These are phyloP conservation scores for Eolophus roseicapilla DNA, from an alignment of 2,113 vertebrate species.

Conservation along the genomic window DNA sequence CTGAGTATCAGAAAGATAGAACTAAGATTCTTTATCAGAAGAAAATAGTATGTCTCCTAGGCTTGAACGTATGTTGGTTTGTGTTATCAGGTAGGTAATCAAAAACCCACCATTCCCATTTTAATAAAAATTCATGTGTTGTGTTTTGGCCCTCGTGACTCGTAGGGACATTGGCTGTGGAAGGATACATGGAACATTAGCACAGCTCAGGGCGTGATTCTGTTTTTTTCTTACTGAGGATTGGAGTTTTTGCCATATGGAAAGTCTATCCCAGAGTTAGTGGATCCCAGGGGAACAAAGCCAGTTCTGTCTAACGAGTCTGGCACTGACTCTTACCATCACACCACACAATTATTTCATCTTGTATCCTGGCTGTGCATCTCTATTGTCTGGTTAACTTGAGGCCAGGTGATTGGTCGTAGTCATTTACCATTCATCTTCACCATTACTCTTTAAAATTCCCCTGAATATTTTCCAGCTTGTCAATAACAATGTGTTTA, in stretches of 20 bases:
- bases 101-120: not conserved
- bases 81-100: not conserved
- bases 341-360: not conserved
- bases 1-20: not conserved
- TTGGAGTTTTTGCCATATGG: not conserved
- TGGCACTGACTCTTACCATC: not conserved
- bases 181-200: not conserved
- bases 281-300: not conserved
- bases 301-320: not conserved
- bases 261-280: not conserved
- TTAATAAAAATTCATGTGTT: not conserved
- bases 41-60: not conserved
- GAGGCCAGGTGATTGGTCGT: not conserved
- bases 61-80: not conserved
- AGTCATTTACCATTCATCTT: not conserved
- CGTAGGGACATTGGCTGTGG: rapidly evolving
- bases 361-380: not conserved
- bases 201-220: not conserved
- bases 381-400: not conserved
- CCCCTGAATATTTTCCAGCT: not conserved
- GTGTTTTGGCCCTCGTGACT: not conserved
- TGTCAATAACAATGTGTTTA: not conserved
- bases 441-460: not conserved
- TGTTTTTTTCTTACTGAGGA: not conserved
- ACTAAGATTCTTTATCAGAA: not conserved